Base-by-base conservation (phyloP, 2,113 vertebrate genomes). In the Sebastes schlegelii region DNA sequence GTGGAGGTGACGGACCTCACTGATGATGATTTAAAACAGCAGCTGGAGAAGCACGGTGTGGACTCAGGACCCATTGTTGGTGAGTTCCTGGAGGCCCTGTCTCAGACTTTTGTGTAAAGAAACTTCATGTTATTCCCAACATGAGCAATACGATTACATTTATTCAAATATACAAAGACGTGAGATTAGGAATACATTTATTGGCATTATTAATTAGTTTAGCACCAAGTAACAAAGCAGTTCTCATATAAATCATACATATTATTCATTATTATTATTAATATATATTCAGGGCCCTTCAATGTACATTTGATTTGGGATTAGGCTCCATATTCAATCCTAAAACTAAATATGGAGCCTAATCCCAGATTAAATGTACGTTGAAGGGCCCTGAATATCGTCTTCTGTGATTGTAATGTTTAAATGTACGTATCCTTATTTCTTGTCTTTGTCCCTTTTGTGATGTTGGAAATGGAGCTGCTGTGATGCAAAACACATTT, bases 1-100 rank as follows among this genome's bases (percentile, higher is more conserved):
- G 52, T 96, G 57, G 97, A 98, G 86, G 68, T 98, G 91, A 93
- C 96, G 13, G 96, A 97, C 11, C 94, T 99, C 75, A 96, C 94
- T 52, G 97, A 98, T 92, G 97, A 98, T 88, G 97, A 97, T 57
- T 95, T 99, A 52, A 96, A 95, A 92, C 95, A 96, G 40, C 96
- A 98, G 75, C 96, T 99, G 89, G 76, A 93, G 23, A 98, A 97
- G 91, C 96, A 96, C 2, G 98, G 97, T 66, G 91, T 98, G 84
- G 96, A 96, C 60, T 90, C 95, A 10, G 98, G 98, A 78, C 98
- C 98, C 1, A 96, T 99, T 93, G 95, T 98, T 74, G 96, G 98
- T 99, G 95, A 89, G 97, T 89, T 74, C 46, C 17, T 13, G 42
- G 1, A 19, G 43, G 12, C 48, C 26, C 1, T 17, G 12, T 73